phyloP scores from a whole-genome alignment of 2,888 invertebrate genomes.

The Cybosia mesomella region DNA sequence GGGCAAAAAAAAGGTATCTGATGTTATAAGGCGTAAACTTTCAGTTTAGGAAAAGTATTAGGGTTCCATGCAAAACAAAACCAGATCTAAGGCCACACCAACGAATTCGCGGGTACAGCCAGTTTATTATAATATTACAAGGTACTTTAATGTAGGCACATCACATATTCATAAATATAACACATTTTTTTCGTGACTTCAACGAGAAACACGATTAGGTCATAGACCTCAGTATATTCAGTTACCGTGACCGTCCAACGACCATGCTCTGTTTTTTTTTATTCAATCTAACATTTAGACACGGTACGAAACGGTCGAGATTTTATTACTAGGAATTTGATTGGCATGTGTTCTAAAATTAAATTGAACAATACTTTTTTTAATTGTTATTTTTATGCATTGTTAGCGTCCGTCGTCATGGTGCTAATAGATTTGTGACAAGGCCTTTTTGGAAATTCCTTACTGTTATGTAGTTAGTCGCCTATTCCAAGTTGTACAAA shows the following conservation, averaged over 20 bases:
- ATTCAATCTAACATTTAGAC: slow-evolving; percentile 50
- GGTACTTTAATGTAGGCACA: neutral
- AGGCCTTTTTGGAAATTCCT: slow-evolving; percentile 6
- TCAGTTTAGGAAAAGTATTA: no score
- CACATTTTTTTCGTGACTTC: neutral
- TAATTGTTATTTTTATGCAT: slow-evolving; percentile 20
- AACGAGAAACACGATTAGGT: slow-evolving; percentile 18
- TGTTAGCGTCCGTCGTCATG: slow-evolving; percentile 15
- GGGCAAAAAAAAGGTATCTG: no score
- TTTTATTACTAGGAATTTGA: slow-evolving; percentile 37
- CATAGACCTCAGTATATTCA: slow-evolving; percentile 21
- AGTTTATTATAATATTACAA: neutral
- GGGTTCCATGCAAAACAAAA: no score
- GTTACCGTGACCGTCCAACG: slow-evolving; percentile 37
- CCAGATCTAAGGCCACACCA: no score
- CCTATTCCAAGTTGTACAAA: neutral
- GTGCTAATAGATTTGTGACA: slow-evolving; percentile 15
- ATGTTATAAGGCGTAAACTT: no score
- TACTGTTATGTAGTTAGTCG: neutral
- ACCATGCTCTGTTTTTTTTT: slow-evolving; percentile 48
- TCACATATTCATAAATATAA: slow-evolving; percentile 3
- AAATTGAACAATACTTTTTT: slow-evolving; percentile 24
- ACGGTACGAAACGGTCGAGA: slow-evolving; percentile 42
- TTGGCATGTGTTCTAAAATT: slow-evolving; percentile 16
- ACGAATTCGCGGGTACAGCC: no score